Evolutionary conservation across 2,113 vertebrate species (phyloP).

Genomic region (Vidua chalybeata): DNA sequence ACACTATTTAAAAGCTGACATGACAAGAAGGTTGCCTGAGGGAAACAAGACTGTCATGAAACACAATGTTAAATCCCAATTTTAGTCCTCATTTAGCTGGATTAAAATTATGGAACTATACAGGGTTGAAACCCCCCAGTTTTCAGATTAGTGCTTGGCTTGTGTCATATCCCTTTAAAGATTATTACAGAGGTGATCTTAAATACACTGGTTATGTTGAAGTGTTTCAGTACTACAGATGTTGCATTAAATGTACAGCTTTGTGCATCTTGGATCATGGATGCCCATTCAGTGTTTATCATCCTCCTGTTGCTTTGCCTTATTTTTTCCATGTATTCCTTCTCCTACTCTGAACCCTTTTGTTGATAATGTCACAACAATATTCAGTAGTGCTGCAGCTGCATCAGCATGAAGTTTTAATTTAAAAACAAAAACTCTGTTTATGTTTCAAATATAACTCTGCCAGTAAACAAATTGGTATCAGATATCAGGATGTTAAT

Average conservation of each 20-base stretch:
- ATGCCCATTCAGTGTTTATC: not conserved
- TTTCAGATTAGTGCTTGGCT: not conserved
- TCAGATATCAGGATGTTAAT: not conserved
- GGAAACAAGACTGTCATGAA: not conserved
- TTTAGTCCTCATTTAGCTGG: not conserved
- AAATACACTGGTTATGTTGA: not conserved
- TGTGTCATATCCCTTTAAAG: not conserved
- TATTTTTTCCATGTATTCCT: not conserved
- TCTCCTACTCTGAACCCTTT: not conserved
- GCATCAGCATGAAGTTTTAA: not conserved
- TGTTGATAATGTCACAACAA: not conserved
- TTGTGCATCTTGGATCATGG: not conserved
- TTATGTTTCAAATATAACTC: conserved; percentile 19
- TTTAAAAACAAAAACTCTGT: not conserved
- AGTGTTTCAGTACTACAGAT: not conserved
- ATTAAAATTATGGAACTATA: not conserved
- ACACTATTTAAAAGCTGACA: not conserved
- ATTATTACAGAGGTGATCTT: not conserved
- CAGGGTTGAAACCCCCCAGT: not conserved
- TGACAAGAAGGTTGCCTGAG: not conserved
- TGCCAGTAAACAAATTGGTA: not conserved
- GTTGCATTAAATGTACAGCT: not conserved
- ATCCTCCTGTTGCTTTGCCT: not conserved
- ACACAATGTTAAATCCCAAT: not conserved
- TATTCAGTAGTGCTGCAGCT: not conserved